Evolutionary conservation across 64 coral and sea anemone genomes (phyloP), one percentile per base, ranked within the genome.

Genomic region (Actinia equina): DNA sequence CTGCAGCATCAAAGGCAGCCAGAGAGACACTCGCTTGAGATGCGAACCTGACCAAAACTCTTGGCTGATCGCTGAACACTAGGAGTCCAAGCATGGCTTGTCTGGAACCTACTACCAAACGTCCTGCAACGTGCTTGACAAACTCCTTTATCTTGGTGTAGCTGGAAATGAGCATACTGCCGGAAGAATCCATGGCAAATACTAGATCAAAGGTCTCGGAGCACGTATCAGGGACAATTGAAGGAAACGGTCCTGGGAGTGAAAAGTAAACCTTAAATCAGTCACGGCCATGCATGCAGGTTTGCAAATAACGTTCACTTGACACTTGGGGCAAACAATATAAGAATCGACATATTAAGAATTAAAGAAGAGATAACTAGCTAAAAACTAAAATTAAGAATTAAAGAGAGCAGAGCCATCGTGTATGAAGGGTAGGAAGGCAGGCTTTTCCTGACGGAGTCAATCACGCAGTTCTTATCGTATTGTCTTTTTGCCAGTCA

Each of bases 121-220:
- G 46, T n/a, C 59, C 20, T 22, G 83, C 83, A 44, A 93, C 10
- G 46, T 85, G 46, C 14, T 86, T 89, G 23, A 93, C 53, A 77
- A 93, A 93, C 17, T 80, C 41, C 49, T 85, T 93, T 43, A 89
- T 52, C 53, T 80, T 89, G 26, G 85, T 43, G 76, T 93, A 89
- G 57, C 83, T 93, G 5, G 17, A 46, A 70, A 87, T 78, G 11
- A 46, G 54, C 51, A 93, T 89, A 49, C 87, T 89, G 44, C 84
- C 88, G 18, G 92, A 93, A 9, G 92, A 93, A 57, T 93, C 92
- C 87, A 93, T 85, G 17, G 61, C 83, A 25, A 93, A 86, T 81
- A 43, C 92, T 25, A 93, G 82, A 80, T 93, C 92, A 71, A 93
- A 89, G 26, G 87, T 84, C 52, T 89, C 71, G 3, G 71, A 17